Conservation (phyloP, 2,888 invertebrate genomes). For the Agrotis exclamationis region DNA sequence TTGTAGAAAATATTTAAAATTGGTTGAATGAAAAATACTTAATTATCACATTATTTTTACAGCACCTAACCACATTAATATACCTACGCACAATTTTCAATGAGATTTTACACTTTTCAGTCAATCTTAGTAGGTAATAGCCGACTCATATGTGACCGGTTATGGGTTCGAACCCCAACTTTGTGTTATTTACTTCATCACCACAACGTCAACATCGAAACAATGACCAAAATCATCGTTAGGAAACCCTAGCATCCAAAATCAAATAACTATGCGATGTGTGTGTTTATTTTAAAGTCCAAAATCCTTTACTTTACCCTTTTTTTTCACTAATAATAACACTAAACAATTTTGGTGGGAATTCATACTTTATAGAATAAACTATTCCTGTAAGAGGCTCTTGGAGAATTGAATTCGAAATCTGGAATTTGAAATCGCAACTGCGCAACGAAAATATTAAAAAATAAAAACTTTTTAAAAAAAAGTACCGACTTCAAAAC, state of each 20-base stretch:
- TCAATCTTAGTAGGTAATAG: background rate
- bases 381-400: background rate
- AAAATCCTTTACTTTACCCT: background rate
- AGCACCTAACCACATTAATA: background rate
- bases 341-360: background rate
- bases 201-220: background rate
- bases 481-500: no score
- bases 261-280: background rate
- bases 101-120: background rate
- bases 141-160: background rate
- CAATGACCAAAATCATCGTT: background rate
- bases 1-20: slow-evolving; percentile 10
- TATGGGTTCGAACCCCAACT: background rate
- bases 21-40: background rate
- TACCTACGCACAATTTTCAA: background rate
- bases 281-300: background rate
- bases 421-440: background rate
- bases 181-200: background rate
- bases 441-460: background rate
- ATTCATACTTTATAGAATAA: background rate
- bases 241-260: background rate
- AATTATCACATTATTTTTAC: background rate
- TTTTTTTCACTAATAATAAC: no score
- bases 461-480: no score
- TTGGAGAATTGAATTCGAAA: background rate